Percentiles rank a stretch among this genome's conserved stretches.
Conservation (phyloP, 2,113 vertebrate species). For the Synchiropus splendidus region DNA sequence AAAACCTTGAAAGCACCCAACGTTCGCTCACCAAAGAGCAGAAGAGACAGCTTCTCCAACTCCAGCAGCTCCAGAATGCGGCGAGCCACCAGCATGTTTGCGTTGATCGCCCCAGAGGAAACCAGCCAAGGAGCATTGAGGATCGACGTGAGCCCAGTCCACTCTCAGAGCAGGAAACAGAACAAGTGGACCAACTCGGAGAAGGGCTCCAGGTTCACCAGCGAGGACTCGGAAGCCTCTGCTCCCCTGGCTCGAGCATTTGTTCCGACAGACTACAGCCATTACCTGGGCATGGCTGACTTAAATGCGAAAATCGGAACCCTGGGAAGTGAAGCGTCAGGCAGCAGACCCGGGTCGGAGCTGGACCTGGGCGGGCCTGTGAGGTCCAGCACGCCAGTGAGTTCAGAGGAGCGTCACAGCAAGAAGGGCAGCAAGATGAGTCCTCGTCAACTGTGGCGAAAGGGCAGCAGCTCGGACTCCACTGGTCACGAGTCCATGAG, state of each 20-base stretch:
- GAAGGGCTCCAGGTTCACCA: background rate
- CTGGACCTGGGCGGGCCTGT: constrained; percentile 22
- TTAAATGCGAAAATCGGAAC: constrained; percentile 12
- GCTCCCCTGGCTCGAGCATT: constrained; percentile 51
- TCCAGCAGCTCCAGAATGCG: constrained; percentile 41
- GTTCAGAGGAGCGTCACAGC: constrained; percentile 29
- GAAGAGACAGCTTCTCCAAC: constrained; percentile 37
- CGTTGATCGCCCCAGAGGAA: constrained; percentile 31
- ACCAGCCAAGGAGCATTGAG: constrained; percentile 26
- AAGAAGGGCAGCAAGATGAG: constrained; percentile 32
- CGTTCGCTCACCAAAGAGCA: constrained; percentile 23
- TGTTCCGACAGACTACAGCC: constrained; percentile 57
- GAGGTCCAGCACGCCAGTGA: constrained; percentile 42
- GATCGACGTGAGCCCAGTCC: constrained; percentile 30
- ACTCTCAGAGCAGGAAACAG: constrained; percentile 37
- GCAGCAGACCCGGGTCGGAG: constrained; percentile 14
- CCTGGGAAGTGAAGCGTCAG: constrained; percentile 7
- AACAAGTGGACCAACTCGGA: background rate
- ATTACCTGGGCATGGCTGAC: constrained; percentile 55
- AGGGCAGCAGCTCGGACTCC: constrained; percentile 38
- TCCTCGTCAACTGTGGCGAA: constrained; percentile 24
- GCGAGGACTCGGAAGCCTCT: constrained; percentile 15
- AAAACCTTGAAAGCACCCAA: constrained; percentile 22
- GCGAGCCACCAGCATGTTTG: constrained; percentile 56
- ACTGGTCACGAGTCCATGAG: constrained; percentile 43